A percentile compares a stretch with the other conserved stretches of the same genome.
Evolutionary conservation across 1,140 invertebrate genomes (phyloP).

Genomic region (Listronotus oregonensis): DNA sequence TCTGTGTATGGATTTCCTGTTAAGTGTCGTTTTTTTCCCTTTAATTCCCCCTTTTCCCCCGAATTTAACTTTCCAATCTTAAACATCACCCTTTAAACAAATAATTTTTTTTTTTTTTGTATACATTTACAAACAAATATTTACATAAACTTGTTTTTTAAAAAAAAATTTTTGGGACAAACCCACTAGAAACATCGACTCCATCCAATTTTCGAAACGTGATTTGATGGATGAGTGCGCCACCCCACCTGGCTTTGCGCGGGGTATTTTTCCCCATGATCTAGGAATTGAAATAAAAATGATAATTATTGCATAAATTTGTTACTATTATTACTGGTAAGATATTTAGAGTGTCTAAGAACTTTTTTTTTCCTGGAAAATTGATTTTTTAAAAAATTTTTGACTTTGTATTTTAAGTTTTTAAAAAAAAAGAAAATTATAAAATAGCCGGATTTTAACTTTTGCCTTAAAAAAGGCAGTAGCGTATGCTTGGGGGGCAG

Average conservation of each 20-base stretch:
- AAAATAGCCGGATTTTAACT: too few species aligned
- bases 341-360: too few species aligned
- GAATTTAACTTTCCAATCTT: constrained; percentile 36
- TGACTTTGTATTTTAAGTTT: too few species aligned
- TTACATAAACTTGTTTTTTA: constrained; percentile 47
- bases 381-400: too few species aligned
- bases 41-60: constrained; percentile 39
- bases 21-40: constrained; percentile 28
- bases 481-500: too few species aligned
- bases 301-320: too few species aligned
- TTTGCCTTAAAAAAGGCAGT: too few species aligned
- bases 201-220: constrained; percentile 54
- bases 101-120: constrained; percentile 45
- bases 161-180: constrained; percentile 52
- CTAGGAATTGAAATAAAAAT: too few species aligned
- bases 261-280: neutral
- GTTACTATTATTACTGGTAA: too few species aligned
- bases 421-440: too few species aligned
- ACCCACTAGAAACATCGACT: constrained; percentile 54
- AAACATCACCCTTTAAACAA: constrained; percentile 41
- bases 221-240: constrained; percentile 44
- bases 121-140: constrained; percentile 41
- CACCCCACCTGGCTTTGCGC: constrained; percentile 35
- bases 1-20: constrained; percentile 38
- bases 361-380: too few species aligned